Evolutionary conservation across 2,113 vertebrate species (phyloP), one percentile per base, ranked within the genome.

Genomic region (Petrocephalus zakoni): DNA sequence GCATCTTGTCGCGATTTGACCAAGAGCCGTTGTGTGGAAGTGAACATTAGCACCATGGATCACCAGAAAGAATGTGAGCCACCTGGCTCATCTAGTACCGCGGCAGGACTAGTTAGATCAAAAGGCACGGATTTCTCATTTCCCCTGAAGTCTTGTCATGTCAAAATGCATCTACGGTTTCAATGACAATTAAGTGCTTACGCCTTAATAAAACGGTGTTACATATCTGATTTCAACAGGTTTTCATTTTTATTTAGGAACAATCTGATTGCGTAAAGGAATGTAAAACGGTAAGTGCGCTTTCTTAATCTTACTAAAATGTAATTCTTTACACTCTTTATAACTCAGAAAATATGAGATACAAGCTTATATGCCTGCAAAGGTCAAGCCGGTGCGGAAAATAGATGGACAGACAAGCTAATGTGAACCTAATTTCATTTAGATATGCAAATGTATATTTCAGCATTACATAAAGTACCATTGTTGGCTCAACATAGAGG

Each of bases 131-230:
- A 68, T 68, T 29, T 42, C 72, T 78, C 72, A 78, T 78, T 42
- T 78, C 42, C 29, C 72, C 29, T 42, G 34, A 78, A 78, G 72
- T 78, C 72, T 78, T 78, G 34, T 78, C 34, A 13, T 42, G 34
- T 78, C 72, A 78, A 29, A 78, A 78, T 78, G 72, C 34, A 78
- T 78, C 72, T 78, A 78, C 72, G 15, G 72, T 78, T 78, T 37
- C 72, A 78, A 78, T 78, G 72, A 42, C 72, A 78, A 78, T 78
- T 78, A 78, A 78, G 72, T 78, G 72, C 72, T 78, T 78, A 78
- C 72, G 72, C 72, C 72, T 78, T 78, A 34, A 78, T 78, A 78
- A 78, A 78, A 42, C 72, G 34, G 29, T 78, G 72, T 78, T 78
- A 78, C 72, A 42, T 42, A 78, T 78, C 72, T 78, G 72, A 78